Conservation (phyloP, 64 coral and sea anemone genomes). For the Platygyra sinensis region DNA sequence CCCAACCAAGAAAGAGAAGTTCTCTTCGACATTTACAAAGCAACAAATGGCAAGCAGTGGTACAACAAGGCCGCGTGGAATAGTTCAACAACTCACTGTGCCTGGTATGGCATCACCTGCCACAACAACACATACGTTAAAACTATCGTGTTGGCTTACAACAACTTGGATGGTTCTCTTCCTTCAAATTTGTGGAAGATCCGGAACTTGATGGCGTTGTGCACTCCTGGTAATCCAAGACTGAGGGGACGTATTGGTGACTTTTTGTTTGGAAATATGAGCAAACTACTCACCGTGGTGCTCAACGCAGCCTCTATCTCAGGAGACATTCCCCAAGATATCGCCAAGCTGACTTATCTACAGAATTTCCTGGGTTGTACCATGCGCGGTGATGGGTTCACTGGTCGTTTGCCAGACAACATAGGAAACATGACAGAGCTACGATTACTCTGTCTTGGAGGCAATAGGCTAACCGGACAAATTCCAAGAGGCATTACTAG, state of each 20-base stretch:
- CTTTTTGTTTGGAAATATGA: slow-evolving; percentile 36
- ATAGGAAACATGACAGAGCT: slow-evolving; percentile 23
- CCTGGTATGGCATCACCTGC: slow-evolving; percentile 25
- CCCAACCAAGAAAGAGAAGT: neutral
- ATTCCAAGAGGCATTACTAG: slow-evolving; percentile 7
- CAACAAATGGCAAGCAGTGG: slow-evolving; percentile 36
- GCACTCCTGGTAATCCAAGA: neutral
- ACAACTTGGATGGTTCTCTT: neutral
- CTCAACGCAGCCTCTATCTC: slow-evolving; percentile 5
- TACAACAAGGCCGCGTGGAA: slow-evolving; percentile 19
- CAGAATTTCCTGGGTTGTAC: neutral
- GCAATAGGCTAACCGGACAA: slow-evolving; percentile 6
- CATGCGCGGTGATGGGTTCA: neutral
- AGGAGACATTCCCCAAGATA: neutral
- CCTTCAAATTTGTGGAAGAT: neutral
- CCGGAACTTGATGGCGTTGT: neutral
- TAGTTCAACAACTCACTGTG: slow-evolving; percentile 1
- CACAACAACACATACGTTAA: neutral
- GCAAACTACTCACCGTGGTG: neutral
- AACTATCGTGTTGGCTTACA: slow-evolving; percentile 1
- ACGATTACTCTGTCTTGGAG: slow-evolving; percentile 1
- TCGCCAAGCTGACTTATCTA: neutral
- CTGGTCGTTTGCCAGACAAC: slow-evolving; percentile 3
- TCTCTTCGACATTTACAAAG: slow-evolving; percentile 33
- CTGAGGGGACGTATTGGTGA: slow-evolving; percentile 4